Conservation (phyloP, 2,888 invertebrate species). For the Noctua janthe region DNA sequence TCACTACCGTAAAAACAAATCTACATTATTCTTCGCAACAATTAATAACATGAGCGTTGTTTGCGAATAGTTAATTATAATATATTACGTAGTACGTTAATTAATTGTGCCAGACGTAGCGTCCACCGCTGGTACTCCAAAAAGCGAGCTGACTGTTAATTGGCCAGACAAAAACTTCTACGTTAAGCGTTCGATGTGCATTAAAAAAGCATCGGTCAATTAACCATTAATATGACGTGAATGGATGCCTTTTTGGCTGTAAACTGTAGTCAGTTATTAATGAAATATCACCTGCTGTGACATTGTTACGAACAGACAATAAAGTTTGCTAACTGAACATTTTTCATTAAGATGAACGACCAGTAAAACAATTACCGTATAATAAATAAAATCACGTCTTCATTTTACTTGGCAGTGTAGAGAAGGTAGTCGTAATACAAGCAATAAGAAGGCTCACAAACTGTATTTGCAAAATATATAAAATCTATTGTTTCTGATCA, state of each 20-base stretch:
- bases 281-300: conserved; percentile 29
- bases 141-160: conserved; percentile 28
- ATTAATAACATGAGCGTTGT: conserved; percentile 37
- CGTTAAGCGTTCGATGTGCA: neutral
- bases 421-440: neutral
- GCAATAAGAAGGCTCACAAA: conserved; percentile 2
- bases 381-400: conserved; percentile 16
- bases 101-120: conserved; percentile 29
- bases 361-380: conserved; percentile 22
- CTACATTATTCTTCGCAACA: conserved; percentile 48
- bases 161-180: conserved; percentile 20
- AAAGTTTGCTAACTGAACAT: conserved; percentile 24
- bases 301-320: conserved; percentile 29
- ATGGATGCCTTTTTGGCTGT: conserved; percentile 12
- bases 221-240: conserved; percentile 20
- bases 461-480: conserved; percentile 40
- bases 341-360: conserved; percentile 42
- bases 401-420: conserved; percentile 6
- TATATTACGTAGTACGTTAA: conserved; percentile 24
- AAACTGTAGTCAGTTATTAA: conserved; percentile 27
- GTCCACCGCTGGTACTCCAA: conserved; percentile 15
- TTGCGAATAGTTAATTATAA: conserved; percentile 14
- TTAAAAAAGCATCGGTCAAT: conserved; percentile 28
- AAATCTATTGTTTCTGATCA: conserved; percentile 31
- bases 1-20: conserved; percentile 51